A percentile compares a stretch with the other conserved stretches of the same genome.
Conservation (phyloP, 64 coral and sea anemone genomes). For the Montipora cactus region DNA sequence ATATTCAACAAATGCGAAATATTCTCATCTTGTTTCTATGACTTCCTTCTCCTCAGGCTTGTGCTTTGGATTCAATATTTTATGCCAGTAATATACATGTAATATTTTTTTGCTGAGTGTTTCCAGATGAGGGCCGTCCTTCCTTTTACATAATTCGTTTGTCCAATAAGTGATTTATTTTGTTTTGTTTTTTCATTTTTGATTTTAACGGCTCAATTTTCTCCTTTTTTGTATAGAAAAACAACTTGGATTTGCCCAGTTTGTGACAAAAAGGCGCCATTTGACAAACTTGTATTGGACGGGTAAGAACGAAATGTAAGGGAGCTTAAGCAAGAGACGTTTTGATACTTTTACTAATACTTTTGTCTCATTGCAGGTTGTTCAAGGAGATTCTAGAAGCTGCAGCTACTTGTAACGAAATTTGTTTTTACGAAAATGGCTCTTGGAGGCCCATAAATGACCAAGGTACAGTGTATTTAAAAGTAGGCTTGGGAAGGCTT, state of each 20-base stretch:
- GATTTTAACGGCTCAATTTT: background rate
- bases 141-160: too few relatives aligned
- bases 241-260: slow-evolving; percentile 96
- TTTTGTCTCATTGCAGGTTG: slow-evolving; percentile 54
- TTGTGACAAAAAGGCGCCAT: slow-evolving; percentile 92
- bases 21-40: too few relatives aligned
- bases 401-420: slow-evolving; percentile 76
- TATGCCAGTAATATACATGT: too few relatives aligned
- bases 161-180: too few relatives aligned
- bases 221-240: slow-evolving; percentile 62
- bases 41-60: too few relatives aligned
- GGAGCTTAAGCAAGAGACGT: too few relatives aligned
- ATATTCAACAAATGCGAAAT: too few relatives aligned
- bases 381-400: slow-evolving; percentile 86
- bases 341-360: background rate
- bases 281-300: slow-evolving; percentile 87
- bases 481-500: too few relatives aligned
- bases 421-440: slow-evolving; percentile 94
- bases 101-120: too few relatives aligned
- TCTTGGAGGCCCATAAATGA: slow-evolving; percentile 88
- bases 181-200: background rate
- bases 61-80: too few relatives aligned
- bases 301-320: slow-evolving; percentile 60
- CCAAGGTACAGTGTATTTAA: slow-evolving; percentile 37
- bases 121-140: too few relatives aligned